Evolutionary conservation across 2,113 vertebrate genomes (phyloP), one percentile per base, ranked within the genome.

Genomic region (Chitala chitala): DNA sequence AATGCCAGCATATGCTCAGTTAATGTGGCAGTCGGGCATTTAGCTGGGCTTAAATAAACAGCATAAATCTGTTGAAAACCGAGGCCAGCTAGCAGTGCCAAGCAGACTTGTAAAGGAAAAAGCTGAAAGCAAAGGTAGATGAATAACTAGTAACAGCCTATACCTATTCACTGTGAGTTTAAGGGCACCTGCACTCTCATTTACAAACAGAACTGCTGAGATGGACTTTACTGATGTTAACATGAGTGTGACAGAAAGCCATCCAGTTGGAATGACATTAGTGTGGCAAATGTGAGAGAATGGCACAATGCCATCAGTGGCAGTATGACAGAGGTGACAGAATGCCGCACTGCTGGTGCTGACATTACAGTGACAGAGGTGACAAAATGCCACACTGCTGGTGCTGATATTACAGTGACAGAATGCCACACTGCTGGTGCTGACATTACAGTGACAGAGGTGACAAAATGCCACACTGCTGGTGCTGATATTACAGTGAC

Each of bases 11-110:
- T 55, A 46, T 13, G 40, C 13, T n/a, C 6, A 42, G 51, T 22
- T 56, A 36, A n/a, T n/a, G n/a, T 66, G 53, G 36, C 36, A 40
- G 40, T 56, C 29, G 13, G 20, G 33, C 22, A 24, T 76, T 72
- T 29, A 40, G 70, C 24, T 24, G 54, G 70, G 40, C 38, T 72
- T 72, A 72, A 72, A 72, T 5, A 20, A 29, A 44, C 70, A 29
- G 53, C 56, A 20, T 44, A 42, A 56, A 71, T 71, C 38, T 69
- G 42, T 48, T 56, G 26, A 44, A 24, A 42, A 44, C 8, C 22
- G 40, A 20, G 54, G 71, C 71, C 71, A 72, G 33, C 40, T 29
- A 54, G 31, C 38, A 44, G 15, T 15, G 12, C 13, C 55, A 44
- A 17, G 24, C 38, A 69, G 46, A 26, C 29, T 51, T n/a, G 44